Base-by-base conservation (phyloP, 2,113 vertebrate genomes). In the Genyomyrus donnyi region DNA sequence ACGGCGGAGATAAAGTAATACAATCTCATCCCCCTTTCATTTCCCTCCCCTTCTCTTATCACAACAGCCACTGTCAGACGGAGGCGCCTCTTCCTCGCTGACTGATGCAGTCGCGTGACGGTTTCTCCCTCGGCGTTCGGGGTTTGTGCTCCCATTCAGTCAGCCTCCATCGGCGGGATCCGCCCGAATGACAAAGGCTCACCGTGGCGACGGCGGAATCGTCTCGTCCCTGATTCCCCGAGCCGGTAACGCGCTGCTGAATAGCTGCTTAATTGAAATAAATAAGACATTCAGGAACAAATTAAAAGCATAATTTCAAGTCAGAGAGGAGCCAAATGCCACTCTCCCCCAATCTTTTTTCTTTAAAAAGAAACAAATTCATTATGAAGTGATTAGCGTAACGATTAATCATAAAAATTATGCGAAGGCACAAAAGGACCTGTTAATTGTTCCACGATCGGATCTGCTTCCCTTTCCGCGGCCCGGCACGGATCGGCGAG, bases 1-100 rank as follows among this genome's bases (percentile, higher is more conserved):
- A 80, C 89, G 91, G 91, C 91, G 91, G 93, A 92, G 91, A 92
- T 92, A 91, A 92, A 93, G 88, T 90, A 89, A 93, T 80, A 90
- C 92, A 91, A 92, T 92, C 90, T 91, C 90, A 83, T 77, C 90
- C 90, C 83, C 91, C 66, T 85, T 91, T 91, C 91, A 90, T 92
- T 91, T 92, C 91, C 90, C 92, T 89, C 89, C 45, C 62, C 89
- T 85, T 91, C 87, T 58, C 90, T 92, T 92, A 92, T 92, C 90
- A 89, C 80, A 85, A 87, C 89, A 89, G 88, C 91, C 89, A 90
- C 91, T 90, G 90, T 93, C 91, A 91, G 52, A 85, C 85, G 48
- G 88, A 88, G 90, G 90, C 90, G 83, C 89, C 90, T 85, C 77
- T 89, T 84, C 27, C 53, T 87, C 52, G 58, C 90, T 91, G 91